Conservation (phyloP, 1,140 invertebrate genomes). For the Pachyrhynchus sulphureomaculatus region DNA sequence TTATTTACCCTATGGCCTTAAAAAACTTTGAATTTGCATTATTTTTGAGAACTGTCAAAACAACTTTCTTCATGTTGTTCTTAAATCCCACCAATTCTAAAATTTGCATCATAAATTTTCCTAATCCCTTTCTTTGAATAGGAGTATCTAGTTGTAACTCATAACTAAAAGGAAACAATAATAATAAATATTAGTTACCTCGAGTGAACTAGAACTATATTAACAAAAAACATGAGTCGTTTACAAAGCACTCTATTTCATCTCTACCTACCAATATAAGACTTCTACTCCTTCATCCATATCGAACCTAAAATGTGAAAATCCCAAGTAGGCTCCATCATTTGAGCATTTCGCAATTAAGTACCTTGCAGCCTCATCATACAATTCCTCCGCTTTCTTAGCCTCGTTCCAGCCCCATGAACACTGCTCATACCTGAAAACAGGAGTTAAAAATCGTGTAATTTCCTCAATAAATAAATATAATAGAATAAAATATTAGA, state of each 20-base stretch:
- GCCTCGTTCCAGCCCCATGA: conserved; percentile 74
- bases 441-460: conserved; percentile 9
- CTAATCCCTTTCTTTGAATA: conserved; percentile 70
- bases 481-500: not conserved
- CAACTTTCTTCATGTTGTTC: conserved; percentile 74
- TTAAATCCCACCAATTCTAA: conserved; percentile 74
- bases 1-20: conserved; percentile 64
- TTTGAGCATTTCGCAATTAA: conserved; percentile 60
- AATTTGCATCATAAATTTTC: conserved; percentile 76
- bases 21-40: conserved; percentile 75
- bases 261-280: conserved; percentile 74
- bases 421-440: conserved; percentile 66
- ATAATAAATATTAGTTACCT: too few species aligned
- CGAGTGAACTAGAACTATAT: too few species aligned
- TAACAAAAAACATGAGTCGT: too few species aligned
- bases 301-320: conserved; percentile 77
- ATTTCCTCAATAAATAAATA: not conserved
- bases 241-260: too few species aligned
- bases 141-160: conserved; percentile 75
- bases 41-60: conserved; percentile 79
- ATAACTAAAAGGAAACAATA: conserved; percentile 61
- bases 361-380: conserved; percentile 70
- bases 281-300: conserved; percentile 75
- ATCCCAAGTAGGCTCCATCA: conserved; percentile 55
- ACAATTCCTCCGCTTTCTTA: conserved; percentile 71